Evolutionary conservation across 2,113 vertebrate genomes (phyloP).

Genomic region (Nibea coibor): DNA sequence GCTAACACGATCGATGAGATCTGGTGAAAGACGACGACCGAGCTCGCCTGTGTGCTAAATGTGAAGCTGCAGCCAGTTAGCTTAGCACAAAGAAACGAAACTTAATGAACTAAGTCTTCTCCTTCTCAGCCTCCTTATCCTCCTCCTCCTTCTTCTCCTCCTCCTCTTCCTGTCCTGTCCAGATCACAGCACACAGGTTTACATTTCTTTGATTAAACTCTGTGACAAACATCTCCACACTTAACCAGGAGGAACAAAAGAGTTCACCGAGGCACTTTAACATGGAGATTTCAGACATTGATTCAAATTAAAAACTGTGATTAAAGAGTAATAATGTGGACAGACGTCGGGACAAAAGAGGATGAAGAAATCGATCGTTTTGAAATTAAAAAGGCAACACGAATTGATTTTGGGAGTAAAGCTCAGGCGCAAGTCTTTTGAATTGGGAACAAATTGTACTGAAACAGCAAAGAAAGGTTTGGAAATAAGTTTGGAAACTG

Average conservation of each 20-base stretch:
- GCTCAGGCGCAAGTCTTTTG: neutral
- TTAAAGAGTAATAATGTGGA: neutral
- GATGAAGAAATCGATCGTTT: constrained; percentile 8
- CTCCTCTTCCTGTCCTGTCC: neutral
- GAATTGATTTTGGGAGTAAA: neutral
- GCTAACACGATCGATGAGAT: neutral
- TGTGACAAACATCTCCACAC: neutral
- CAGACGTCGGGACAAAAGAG: neutral
- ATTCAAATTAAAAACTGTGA: neutral
- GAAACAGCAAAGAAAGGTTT: neutral
- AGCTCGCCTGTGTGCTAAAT: neutral
- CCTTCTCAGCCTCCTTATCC: no score
- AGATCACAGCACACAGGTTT: neutral
- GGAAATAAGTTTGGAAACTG: neutral
- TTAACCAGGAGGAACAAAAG: neutral
- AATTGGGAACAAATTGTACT: neutral
- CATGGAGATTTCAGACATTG: neutral
- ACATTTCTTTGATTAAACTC: no score
- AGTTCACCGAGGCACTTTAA: neutral
- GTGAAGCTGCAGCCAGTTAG: neutral
- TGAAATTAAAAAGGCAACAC: neutral
- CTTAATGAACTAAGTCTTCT: no score
- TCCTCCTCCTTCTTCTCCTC: no score
- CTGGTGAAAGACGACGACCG: neutral
- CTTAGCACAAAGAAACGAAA: neutral